phyloP scores from a whole-genome alignment of 2,797 vertebrate species.

The Scleropages formosus region DNA sequence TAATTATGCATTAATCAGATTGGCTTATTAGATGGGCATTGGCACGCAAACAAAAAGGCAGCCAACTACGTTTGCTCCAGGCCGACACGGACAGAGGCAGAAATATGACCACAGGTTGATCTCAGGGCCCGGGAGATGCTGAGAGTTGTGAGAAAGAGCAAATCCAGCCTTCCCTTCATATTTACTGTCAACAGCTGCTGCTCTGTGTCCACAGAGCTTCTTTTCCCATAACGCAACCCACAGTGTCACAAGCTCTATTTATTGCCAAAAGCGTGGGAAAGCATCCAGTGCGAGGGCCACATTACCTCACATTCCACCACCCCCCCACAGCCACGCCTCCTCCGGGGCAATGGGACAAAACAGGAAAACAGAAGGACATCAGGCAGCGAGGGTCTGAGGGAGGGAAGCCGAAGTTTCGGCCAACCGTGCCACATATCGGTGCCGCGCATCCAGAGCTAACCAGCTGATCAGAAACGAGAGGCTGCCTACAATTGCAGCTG shows the following conservation, averaged over 20 bases:
- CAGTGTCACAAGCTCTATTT: slow-evolving; percentile 7
- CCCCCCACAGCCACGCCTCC: neutral
- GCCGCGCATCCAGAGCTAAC: too few species aligned
- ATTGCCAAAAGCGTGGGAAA: slow-evolving; percentile 21
- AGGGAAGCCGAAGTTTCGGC: too few species aligned
- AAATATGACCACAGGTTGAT: neutral
- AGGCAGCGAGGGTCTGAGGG: neutral
- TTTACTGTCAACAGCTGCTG: neutral
- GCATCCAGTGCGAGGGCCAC: slow-evolving; percentile 16
- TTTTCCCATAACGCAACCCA: slow-evolving; percentile 15
- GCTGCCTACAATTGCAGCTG: too few species aligned
- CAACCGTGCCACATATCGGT: too few species aligned
- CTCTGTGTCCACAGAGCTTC: neutral
- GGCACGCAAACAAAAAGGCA: neutral
- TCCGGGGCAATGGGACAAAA: neutral
- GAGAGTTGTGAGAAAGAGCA: neutral
- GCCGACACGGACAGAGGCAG: neutral
- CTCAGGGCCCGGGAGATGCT: neutral
- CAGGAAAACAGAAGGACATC: neutral
- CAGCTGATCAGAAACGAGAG: too few species aligned
- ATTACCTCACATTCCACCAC: slow-evolving; percentile 19
- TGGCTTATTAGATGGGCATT: neutral
- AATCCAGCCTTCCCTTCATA: neutral
- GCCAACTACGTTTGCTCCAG: neutral
- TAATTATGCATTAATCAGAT: neutral